A percentile compares a stretch with the other conserved stretches of the same genome.
Evolutionary conservation across 2,888 invertebrate genomes (phyloP).

Genomic region (Mechanitis messenoides): DNA sequence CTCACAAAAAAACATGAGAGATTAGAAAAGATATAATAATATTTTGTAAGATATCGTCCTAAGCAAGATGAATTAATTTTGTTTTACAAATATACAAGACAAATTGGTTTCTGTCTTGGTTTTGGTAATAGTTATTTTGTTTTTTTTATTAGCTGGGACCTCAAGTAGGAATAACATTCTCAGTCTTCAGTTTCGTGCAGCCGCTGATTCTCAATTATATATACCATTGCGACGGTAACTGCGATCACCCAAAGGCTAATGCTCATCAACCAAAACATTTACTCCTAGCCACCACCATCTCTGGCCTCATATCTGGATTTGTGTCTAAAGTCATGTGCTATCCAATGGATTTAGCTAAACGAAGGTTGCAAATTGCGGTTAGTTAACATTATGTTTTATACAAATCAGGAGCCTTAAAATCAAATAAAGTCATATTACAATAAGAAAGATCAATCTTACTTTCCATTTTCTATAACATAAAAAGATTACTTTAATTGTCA

Average conservation of each 20-base stretch:
- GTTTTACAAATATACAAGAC: no score
- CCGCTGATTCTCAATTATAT: constrained; percentile 39
- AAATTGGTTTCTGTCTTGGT: no score
- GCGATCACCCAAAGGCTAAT: constrained; percentile 28
- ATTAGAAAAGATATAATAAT: no score
- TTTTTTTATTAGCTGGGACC: constrained; percentile 53
- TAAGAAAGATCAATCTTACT: no score
- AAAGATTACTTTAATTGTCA: no score
- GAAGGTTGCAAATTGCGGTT: constrained; percentile 89
- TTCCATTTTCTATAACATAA: no score
- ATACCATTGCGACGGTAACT: constrained; percentile 25
- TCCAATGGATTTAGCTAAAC: constrained; percentile 90
- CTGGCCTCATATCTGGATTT: constrained; percentile 85
- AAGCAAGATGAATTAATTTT: no score
- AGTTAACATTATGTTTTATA: constrained; percentile 25
- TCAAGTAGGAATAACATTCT: constrained; percentile 56
- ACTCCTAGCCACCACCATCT: constrained; percentile 60
- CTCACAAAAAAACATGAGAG: no score
- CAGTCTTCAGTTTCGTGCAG: constrained; percentile 52
- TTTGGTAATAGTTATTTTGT: no score
- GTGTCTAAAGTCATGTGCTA: constrained; percentile 87
- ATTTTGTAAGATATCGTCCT: no score
- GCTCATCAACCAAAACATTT: constrained; percentile 40
- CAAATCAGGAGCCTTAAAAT: no score
- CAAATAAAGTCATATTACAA: no score